phyloP scores from a whole-genome alignment of 2,888 invertebrate species.

The Campopleginae sp. region DNA sequence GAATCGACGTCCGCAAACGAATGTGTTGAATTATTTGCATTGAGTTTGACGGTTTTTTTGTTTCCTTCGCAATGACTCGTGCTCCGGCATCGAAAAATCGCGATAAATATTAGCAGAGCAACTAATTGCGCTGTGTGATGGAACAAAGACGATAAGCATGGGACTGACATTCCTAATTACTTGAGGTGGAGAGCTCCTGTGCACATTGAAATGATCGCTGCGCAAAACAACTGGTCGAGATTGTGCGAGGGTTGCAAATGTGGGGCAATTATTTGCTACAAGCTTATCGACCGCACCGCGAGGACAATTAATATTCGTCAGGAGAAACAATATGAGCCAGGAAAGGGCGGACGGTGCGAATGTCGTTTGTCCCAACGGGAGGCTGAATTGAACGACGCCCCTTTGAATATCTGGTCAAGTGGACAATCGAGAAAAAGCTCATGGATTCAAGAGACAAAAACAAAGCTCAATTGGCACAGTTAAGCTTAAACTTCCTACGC shows the following conservation, averaged over 20 bases:
- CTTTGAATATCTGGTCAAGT: not conserved
- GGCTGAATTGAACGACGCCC: not conserved
- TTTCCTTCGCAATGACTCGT: not conserved
- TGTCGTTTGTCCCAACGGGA: slow-evolving; percentile 7
- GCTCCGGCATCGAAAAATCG: not conserved
- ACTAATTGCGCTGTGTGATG: not conserved
- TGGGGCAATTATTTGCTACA: slow-evolving; percentile 53
- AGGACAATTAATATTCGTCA: slow-evolving; percentile 60
- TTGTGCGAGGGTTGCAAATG: slow-evolving; percentile 55
- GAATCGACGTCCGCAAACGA: not conserved
- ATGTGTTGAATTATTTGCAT: not conserved
- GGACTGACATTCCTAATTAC: not conserved
- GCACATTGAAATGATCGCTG: slow-evolving; percentile 42
- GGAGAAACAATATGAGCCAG: slow-evolving; percentile 50
- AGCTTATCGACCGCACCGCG: slow-evolving; percentile 52
- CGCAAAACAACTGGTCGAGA: slow-evolving; percentile 44
- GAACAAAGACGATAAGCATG: not conserved
- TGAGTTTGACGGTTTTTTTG: not conserved
- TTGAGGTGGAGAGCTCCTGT: slow-evolving; percentile 1
- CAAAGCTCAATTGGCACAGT: slow-evolving; percentile 25
- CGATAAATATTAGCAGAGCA: not conserved
- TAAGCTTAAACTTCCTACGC: not conserved
- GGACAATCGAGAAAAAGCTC: slow-evolving; percentile 31
- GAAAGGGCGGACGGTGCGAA: slow-evolving; percentile 13
- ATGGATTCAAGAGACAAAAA: slow-evolving; percentile 24